Percentiles rank a stretch among this genome's conserved stretches.
Conservation (phyloP, 2,797 vertebrate species). For the Florisuga fusca region DNA sequence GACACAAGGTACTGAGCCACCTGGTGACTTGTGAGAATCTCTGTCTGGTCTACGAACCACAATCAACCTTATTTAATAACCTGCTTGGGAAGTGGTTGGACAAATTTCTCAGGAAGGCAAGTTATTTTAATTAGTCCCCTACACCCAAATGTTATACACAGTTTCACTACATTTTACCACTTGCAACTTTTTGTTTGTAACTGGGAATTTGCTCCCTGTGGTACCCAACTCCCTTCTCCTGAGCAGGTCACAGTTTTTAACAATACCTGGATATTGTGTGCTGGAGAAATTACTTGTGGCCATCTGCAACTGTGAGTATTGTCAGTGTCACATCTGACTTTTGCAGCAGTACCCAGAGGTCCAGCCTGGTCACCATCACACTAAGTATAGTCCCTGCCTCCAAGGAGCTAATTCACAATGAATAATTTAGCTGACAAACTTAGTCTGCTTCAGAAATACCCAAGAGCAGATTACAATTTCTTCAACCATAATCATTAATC, state of each 20-base stretch:
- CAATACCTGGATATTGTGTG: not conserved
- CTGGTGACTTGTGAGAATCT: not conserved
- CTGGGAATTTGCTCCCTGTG: not conserved
- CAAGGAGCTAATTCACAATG: slow-evolving; percentile 61
- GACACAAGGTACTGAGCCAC: not conserved
- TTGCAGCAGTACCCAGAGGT: slow-evolving; percentile 20
- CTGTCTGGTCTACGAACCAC: not conserved
- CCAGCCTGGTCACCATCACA: not conserved
- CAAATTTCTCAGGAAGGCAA: not conserved
- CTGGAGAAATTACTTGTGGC: slow-evolving; percentile 6
- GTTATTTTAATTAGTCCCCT: not conserved
- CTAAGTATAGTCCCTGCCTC: slow-evolving; percentile 27
- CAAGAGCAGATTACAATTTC: slow-evolving; percentile 41
- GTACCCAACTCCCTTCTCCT: not conserved
- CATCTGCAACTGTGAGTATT: not conserved
- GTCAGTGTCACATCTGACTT: not conserved
- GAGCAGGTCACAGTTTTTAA: not conserved
- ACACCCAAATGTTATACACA: not conserved
- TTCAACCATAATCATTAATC: slow-evolving; percentile 37
- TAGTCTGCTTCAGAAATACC: slow-evolving; percentile 56
- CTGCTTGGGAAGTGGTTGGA: not conserved
- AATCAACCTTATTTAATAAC: not conserved
- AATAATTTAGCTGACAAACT: slow-evolving; percentile 64
- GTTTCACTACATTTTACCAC: not conserved
- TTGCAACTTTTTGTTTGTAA: not conserved